Evolutionary conservation across 2,113 vertebrate species (phyloP).

Genomic region (Prietella phreatophila): DNA sequence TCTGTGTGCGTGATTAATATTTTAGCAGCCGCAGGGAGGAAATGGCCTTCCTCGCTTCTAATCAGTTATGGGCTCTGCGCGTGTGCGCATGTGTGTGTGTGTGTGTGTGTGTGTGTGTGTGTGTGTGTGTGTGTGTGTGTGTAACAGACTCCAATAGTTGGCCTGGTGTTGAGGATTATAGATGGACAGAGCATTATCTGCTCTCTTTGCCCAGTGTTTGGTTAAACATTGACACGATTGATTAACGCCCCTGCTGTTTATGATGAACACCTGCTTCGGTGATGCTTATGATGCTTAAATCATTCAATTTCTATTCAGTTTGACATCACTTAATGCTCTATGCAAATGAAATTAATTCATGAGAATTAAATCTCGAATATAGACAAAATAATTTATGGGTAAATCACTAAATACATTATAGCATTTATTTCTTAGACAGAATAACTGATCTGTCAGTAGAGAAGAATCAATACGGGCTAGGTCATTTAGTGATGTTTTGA

Average conservation of each 20-base stretch:
- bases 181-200: not conserved
- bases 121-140: conserved; percentile 66
- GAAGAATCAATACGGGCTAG: not conserved
- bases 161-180: not conserved
- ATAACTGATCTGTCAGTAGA: not conserved
- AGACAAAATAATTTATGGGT: not conserved
- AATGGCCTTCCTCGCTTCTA: conserved; percentile 92
- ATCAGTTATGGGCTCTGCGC: conserved; percentile 84
- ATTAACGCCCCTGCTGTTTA: not conserved
- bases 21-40: conserved; percentile 92
- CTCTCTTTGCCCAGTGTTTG: not conserved
- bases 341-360: not conserved
- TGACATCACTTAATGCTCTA: too few species aligned
- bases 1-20: conserved; percentile 97
- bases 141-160: not conserved
- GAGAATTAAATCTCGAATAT: too few species aligned
- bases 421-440: not conserved
- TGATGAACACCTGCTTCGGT: not conserved
- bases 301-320: not conserved
- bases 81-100: conserved; percentile 57
- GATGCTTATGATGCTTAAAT: not conserved
- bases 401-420: not conserved
- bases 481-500: too few species aligned
- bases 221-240: not conserved
- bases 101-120: conserved; percentile 59